phyloP scores from a whole-genome alignment of 2,888 invertebrate genomes.

The Apamea monoglypha region DNA sequence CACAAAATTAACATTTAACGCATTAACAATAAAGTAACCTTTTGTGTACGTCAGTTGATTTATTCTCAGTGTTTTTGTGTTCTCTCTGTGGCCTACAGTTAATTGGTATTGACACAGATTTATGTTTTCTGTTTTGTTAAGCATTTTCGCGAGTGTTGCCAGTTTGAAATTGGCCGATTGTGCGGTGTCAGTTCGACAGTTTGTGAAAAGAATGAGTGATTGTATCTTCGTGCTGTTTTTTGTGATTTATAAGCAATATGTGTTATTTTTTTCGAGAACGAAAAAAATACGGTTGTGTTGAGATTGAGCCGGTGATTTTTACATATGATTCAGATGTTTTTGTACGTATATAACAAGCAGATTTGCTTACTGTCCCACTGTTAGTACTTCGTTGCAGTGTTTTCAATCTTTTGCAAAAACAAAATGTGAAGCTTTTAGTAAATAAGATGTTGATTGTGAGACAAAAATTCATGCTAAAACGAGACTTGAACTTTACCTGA shows the following conservation, averaged over 20 bases:
- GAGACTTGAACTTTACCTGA: constrained; percentile 37
- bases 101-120: constrained; percentile 82
- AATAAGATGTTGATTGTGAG: constrained; percentile 20
- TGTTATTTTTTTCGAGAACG: constrained; percentile 6
- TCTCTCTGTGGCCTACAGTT: constrained; percentile 70
- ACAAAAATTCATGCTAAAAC: constrained; percentile 14
- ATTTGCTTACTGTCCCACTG: not conserved
- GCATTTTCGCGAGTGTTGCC: constrained; percentile 62
- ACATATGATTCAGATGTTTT: not conserved
- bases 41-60: constrained; percentile 63
- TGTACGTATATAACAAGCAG: not conserved
- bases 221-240: constrained; percentile 39
- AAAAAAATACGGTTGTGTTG: not conserved
- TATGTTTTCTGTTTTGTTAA: constrained; percentile 74
- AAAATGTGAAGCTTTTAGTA: constrained; percentile 4
- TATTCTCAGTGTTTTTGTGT: constrained; percentile 66
- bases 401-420: not conserved
- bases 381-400: not conserved
- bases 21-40: constrained; percentile 63
- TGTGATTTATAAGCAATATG: constrained; percentile 29
- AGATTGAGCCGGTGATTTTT: not conserved
- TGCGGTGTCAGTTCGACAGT: constrained; percentile 54
- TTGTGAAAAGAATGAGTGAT: constrained; percentile 55
- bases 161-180: constrained; percentile 51
- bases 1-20: constrained; percentile 54